phyloP scores from a whole-genome alignment of 2,888 invertebrate species.

The Coecobrya sp. region DNA sequence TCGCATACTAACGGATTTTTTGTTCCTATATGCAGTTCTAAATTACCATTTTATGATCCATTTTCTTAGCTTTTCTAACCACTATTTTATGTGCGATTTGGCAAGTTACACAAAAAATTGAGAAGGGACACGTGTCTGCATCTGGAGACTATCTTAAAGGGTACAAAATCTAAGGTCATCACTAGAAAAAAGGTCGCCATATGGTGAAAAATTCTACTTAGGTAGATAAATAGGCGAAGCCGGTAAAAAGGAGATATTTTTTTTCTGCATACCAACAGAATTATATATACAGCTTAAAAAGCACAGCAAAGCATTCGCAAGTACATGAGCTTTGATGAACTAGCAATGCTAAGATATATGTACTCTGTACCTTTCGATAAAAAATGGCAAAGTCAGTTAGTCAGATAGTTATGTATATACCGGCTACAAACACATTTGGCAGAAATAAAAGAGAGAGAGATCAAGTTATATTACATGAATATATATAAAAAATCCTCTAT shows the following conservation, averaged over 20 bases:
- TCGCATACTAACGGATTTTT: conserved; percentile 65
- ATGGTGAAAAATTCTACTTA: conserved; percentile 73
- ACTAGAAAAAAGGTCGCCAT: conserved; percentile 78
- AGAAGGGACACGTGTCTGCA: conserved; percentile 58
- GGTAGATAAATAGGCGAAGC: conserved; percentile 62
- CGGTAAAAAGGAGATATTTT: conserved; percentile 68
- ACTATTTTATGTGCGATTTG: neutral
- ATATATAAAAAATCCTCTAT: neutral
- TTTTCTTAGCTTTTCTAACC: neutral
- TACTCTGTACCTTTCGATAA: conserved; percentile 49
- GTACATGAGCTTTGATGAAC: neutral
- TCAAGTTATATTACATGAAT: conserved; percentile 59
- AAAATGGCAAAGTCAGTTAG: conserved; percentile 77
- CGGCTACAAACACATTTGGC: conserved; percentile 71
- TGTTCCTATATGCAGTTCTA: conserved; percentile 63
- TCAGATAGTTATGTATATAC: conserved; percentile 80
- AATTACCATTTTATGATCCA: conserved; percentile 44
- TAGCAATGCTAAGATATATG: neutral
- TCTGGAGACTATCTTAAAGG: conserved; percentile 57
- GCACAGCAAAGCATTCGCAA: neutral
- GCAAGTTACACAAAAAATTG: conserved; percentile 28
- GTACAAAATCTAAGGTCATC: conserved; percentile 61
- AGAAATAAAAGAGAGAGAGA: conserved; percentile 47
- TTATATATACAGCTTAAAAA: conserved; percentile 19
- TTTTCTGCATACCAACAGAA: conserved; percentile 63